A percentile compares a stretch with the other conserved stretches of the same genome.
phyloP scores from a whole-genome alignment of 2,113 vertebrate species.

The Crotalus helleri region DNA sequence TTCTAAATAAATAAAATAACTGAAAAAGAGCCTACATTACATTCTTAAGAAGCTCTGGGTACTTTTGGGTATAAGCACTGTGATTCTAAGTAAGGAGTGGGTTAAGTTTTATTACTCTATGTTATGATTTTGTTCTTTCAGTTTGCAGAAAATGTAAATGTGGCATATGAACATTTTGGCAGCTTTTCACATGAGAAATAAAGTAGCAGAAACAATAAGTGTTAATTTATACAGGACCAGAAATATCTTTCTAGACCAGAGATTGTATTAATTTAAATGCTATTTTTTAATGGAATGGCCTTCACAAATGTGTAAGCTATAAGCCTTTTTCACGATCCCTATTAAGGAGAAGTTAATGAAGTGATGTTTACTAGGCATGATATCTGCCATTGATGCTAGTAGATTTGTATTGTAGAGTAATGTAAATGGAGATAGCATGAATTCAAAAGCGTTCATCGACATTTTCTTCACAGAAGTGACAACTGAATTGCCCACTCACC shows the following conservation, averaged over 20 bases:
- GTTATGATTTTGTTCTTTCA: conserved; percentile 42
- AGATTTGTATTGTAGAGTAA: background rate
- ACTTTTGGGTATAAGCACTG: conserved; percentile 11
- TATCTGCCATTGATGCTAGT: background rate
- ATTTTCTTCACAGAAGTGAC: background rate
- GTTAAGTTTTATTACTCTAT: conserved; percentile 12
- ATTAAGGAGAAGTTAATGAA: background rate
- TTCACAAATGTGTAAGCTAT: background rate
- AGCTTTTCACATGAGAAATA: background rate
- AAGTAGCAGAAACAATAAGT: background rate
- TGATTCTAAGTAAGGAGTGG: conserved; percentile 39
- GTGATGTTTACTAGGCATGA: background rate
- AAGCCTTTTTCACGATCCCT: background rate
- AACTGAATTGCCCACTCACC: background rate
- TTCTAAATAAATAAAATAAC: background rate
- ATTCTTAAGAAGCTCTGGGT: background rate
- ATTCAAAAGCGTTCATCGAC: background rate
- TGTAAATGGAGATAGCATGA: background rate
- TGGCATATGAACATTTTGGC: background rate
- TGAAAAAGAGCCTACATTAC: background rate
- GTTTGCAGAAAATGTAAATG: conserved; percentile 21
- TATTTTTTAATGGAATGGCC: background rate
- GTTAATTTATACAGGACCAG: background rate
- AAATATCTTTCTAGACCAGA: background rate
- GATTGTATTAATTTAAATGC: background rate